Base-by-base conservation (phyloP, 2,888 invertebrate species). In the Eupsilia transversa region DNA sequence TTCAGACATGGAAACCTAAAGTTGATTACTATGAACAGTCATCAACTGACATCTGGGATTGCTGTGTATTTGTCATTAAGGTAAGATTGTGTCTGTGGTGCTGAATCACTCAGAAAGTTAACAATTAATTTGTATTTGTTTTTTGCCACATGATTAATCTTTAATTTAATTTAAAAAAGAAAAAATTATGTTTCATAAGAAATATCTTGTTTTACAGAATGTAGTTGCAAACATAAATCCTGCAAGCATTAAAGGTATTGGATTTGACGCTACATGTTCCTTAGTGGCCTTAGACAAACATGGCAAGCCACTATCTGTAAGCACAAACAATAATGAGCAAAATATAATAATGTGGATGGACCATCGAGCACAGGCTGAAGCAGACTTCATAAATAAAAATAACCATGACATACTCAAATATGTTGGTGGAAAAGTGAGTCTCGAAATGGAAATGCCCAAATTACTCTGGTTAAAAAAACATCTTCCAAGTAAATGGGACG, bases 361-460 rank as follows among this genome's bases (percentile, higher is more conserved):
- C 91, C 99, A 99, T 91, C 96, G 99, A 89, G 99, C 99, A 0
- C 96, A 97, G 41, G 95, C 96, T 60, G 98, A 99, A 96, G 98
- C 99, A 0, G 97, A 97, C 65, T 94, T 96, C 49, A 99, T 99
- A 57, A 99, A 99, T 91, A 94, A 96, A 64, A 97, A 97, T 0
- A 96, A 97, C 14, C 98, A 99, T 94, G 95, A 97, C 4, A 97
- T 99, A 30, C 96, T 99, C 0, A 97, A 98, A 87, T 98, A 98
- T 94, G 98, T 99, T 4, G 99, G 99, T 2, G 99, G 99, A 0
- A 98, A 97, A 94, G 98, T 99, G 10, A 99, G 99, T 0, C 96
- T 99, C n/a, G 99, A 99, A 97, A 99, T 99, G 99, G 97, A 99
- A 97, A 98, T 98, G 76, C 99, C 99, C 0, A 99, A 99, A 96